phyloP scores from a whole-genome alignment of 2,888 invertebrate genomes.

The Metallyticus violacea region DNA sequence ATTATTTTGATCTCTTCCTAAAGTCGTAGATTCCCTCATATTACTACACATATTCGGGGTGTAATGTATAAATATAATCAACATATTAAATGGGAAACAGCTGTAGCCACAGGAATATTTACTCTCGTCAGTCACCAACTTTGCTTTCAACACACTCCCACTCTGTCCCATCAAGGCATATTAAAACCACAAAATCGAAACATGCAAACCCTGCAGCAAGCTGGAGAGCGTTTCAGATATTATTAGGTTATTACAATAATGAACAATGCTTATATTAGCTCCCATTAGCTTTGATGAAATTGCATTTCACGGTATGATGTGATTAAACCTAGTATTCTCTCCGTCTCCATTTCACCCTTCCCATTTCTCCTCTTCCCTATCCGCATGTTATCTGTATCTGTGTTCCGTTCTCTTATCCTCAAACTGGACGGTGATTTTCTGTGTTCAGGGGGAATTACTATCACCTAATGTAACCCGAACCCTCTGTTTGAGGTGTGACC shows the following conservation, averaged over 20 bases:
- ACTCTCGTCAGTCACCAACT: background rate
- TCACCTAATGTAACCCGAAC: background rate
- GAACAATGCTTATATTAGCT: background rate
- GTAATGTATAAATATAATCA: background rate
- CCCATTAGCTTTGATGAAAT: conserved; percentile 3
- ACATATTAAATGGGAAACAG: background rate
- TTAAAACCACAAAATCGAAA: background rate
- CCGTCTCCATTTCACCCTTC: background rate
- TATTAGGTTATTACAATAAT: conserved; percentile 10
- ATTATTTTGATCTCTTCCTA: background rate
- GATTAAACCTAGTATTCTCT: background rate
- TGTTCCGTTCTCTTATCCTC: background rate
- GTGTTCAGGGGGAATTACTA: background rate
- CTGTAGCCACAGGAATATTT: too few species aligned
- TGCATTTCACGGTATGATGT: conserved; percentile 3
- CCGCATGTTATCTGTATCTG: background rate
- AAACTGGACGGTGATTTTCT: background rate
- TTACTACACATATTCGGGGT: background rate
- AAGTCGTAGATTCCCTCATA: background rate
- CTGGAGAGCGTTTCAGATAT: background rate
- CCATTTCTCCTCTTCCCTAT: background rate
- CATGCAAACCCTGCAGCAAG: background rate
- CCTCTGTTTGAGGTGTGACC: background rate
- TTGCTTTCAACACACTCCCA: background rate
- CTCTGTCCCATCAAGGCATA: background rate